phyloP scores from a whole-genome alignment of 2,113 vertebrate species.

The Emydura subglobosa region DNA sequence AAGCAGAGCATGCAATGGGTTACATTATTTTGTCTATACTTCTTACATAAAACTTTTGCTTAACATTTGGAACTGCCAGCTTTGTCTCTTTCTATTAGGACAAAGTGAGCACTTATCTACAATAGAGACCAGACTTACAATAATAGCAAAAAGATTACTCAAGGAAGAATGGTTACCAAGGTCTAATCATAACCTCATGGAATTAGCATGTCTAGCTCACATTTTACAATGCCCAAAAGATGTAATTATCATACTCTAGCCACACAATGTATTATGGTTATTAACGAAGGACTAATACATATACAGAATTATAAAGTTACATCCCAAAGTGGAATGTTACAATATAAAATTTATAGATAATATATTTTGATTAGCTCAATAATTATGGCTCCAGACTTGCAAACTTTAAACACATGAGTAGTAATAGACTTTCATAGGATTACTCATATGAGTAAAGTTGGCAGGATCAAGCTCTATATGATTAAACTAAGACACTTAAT shows the following conservation, averaged over 20 bases:
- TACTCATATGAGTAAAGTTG: neutral
- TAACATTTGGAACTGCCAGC: neutral
- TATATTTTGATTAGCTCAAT: neutral
- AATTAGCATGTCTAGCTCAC: conserved; percentile 36
- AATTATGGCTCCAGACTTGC: neutral
- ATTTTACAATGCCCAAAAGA: conserved; percentile 51
- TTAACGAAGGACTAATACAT: conserved; percentile 54
- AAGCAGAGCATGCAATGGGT: neutral
- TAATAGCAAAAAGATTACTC: conserved; percentile 39
- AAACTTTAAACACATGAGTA: neutral
- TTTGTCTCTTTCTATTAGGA: neutral
- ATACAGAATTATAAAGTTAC: conserved; percentile 33
- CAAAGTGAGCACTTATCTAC: neutral
- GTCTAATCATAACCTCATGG: conserved; percentile 49
- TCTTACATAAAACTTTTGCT: neutral
- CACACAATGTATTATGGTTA: conserved; percentile 48
- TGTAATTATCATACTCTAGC: conserved; percentile 57
- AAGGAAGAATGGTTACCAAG: conserved; percentile 12
- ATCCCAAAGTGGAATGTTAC: conserved; percentile 40
- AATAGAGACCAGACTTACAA: conserved; percentile 10
- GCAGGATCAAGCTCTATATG: neutral
- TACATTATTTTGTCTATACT: neutral
- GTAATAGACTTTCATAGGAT: neutral
- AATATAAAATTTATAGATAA: conserved; percentile 7
- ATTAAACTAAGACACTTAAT: neutral